Evolutionary conservation across 2,113 vertebrate species (phyloP).

Genomic region (Eudyptes chrysolophus): DNA sequence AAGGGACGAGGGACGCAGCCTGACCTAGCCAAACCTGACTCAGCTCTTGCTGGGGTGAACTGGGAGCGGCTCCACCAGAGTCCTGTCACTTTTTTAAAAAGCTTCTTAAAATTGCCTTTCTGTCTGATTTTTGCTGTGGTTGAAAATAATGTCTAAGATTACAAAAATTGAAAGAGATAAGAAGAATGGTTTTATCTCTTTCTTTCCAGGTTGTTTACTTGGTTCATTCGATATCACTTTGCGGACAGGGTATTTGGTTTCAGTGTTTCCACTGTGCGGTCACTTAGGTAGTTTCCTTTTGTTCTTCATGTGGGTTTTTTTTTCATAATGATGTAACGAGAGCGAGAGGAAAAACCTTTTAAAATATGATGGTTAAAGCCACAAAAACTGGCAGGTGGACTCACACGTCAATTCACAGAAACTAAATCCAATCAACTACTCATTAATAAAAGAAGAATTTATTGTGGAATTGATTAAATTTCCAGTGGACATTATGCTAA

Average conservation of each 20-base stretch:
- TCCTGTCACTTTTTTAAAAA: background rate
- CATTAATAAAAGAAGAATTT: constrained; percentile 17
- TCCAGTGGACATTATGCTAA: background rate
- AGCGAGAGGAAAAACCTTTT: background rate
- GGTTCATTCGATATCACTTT: background rate
- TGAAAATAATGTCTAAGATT: background rate
- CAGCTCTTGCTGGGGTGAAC: fast-evolving
- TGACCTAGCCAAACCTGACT: background rate
- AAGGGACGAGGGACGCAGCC: background rate
- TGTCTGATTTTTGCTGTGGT: background rate
- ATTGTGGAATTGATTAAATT: background rate
- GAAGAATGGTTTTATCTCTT: background rate
- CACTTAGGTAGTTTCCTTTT: constrained; percentile 29
- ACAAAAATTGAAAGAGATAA: background rate
- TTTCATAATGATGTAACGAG: background rate
- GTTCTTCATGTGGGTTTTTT: background rate
- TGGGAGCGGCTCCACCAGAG: background rate
- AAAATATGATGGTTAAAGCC: background rate
- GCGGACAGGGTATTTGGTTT: constrained; percentile 23
- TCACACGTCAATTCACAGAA: background rate
- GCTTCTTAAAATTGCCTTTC: background rate
- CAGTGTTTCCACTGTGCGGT: constrained; percentile 43
- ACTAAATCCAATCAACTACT: background rate
- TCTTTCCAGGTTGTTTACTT: constrained; percentile 22
- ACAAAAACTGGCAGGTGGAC: constrained; percentile 6